phyloP scores from a whole-genome alignment of 2,888 invertebrate species.

The Drosophila mettleri region DNA sequence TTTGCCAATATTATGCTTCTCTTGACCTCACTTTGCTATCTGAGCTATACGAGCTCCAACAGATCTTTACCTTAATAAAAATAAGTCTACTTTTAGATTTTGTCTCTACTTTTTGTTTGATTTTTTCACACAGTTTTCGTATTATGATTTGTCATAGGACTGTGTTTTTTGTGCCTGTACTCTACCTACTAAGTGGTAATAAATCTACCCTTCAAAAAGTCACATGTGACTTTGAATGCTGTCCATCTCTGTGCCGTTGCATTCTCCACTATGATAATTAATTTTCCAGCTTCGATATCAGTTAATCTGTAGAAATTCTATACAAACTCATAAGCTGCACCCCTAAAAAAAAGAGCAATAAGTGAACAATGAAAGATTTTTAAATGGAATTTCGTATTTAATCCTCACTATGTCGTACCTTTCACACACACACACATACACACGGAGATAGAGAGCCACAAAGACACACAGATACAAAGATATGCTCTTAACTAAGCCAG shows the following conservation, averaged over 20 bases:
- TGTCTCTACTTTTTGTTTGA: slow-evolving; percentile 1
- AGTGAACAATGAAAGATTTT: slow-evolving; percentile 75
- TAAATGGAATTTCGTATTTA: slow-evolving; percentile 78
- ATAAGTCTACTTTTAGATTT: not conserved
- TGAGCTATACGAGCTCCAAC: no score
- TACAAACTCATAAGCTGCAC: slow-evolving; percentile 65
- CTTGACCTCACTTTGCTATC: not conserved
- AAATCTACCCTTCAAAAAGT: slow-evolving; percentile 32
- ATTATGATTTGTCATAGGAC: slow-evolving; percentile 11
- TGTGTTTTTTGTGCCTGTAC: slow-evolving; percentile 26
- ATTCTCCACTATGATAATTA: slow-evolving; percentile 66
- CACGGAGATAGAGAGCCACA: no score
- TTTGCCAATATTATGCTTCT: not conserved
- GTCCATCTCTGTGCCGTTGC: slow-evolving; percentile 11
- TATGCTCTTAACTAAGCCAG: slow-evolving; percentile 72
- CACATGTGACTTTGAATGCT: slow-evolving; percentile 34
- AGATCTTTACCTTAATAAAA: not conserved
- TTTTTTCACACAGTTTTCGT: slow-evolving; percentile 28
- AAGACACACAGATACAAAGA: slow-evolving; percentile 32
- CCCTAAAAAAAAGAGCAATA: slow-evolving; percentile 72
- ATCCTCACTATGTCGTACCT: slow-evolving; percentile 76
- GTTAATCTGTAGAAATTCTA: slow-evolving; percentile 68
- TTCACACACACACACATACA: slow-evolving; percentile 53
- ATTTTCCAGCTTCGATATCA: slow-evolving; percentile 73
- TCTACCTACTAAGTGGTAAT: slow-evolving; percentile 34